These are phyloP conservation scores for Cephus pulcher DNA, from an alignment of 2,888 invertebrate genomes.

Conservation along the genomic window DNA sequence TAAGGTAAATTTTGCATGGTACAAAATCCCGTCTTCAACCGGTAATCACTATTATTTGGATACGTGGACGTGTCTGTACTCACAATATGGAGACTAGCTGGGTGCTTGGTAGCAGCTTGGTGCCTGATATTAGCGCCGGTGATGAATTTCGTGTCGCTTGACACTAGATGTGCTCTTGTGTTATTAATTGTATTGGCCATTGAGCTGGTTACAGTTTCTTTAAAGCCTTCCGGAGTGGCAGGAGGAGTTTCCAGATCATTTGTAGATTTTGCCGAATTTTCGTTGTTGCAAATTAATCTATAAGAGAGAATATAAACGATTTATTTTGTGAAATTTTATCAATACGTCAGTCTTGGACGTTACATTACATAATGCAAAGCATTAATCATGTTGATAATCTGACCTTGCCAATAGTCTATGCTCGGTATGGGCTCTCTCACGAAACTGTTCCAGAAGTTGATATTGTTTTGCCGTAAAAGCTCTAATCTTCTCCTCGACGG, in stretches of 20 bases:
- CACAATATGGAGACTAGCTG: conserved; percentile 40
- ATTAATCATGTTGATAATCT: conserved; percentile 26
- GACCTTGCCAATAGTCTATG: conserved; percentile 76
- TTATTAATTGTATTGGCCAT: conserved; percentile 37
- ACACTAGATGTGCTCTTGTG: conserved; percentile 30
- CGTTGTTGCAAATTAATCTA: conserved; percentile 47
- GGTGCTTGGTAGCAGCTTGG: conserved; percentile 37
- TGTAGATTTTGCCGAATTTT: conserved; percentile 38
- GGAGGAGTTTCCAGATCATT: conserved; percentile 43
- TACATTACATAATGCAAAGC: background rate
- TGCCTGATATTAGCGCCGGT: conserved; percentile 37
- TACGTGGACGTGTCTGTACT: conserved; percentile 15
- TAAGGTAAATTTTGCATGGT: background rate
- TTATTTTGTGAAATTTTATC: background rate
- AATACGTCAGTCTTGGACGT: background rate
- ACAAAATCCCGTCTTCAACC: too few species aligned
- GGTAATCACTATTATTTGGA: too few species aligned
- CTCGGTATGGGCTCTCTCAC: conserved; percentile 79
- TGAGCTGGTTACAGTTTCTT: conserved; percentile 43
- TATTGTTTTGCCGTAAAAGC: conserved; percentile 82
- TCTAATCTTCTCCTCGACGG: conserved; percentile 81
- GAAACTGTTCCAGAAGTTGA: conserved; percentile 78
- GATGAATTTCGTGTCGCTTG: conserved; percentile 33
- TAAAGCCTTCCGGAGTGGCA: conserved; percentile 44
- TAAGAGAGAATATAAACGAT: background rate